Conservation (phyloP, 2,888 invertebrate species). For the Harmothoe impar region DNA sequence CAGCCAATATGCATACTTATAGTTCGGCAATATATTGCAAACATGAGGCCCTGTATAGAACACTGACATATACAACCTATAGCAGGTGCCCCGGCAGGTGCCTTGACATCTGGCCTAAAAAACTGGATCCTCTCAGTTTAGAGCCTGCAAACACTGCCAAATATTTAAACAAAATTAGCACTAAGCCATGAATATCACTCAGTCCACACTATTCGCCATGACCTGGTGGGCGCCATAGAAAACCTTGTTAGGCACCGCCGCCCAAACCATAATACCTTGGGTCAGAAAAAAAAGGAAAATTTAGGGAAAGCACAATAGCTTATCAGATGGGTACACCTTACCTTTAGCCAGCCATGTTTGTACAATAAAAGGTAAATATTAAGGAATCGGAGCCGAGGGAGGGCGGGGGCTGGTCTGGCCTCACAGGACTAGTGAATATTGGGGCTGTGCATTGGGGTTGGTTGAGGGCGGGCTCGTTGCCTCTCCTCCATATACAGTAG, state of each 20-base stretch:
- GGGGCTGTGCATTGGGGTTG: background rate
- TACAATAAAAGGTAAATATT: background rate
- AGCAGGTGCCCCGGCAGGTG: too few species aligned
- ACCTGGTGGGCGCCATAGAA: background rate
- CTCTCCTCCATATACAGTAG: background rate
- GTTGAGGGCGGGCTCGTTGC: background rate
- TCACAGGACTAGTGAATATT: background rate
- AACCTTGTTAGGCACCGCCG: background rate
- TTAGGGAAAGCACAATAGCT: background rate
- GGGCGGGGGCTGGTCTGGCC: background rate
- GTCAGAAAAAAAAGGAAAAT: background rate
- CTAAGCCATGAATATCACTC: background rate
- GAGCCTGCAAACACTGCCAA: background rate
- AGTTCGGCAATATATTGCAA: too few species aligned
- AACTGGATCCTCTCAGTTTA: background rate
- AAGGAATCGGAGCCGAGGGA: too few species aligned
- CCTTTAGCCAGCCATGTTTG: background rate
- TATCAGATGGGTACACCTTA: background rate
- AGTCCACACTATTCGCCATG: background rate
- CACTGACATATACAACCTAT: too few species aligned
- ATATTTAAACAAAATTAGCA: conserved; percentile 30
- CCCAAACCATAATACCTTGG: background rate
- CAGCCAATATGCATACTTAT: too few species aligned
- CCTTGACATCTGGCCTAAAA: background rate
- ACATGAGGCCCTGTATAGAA: too few species aligned